A percentile compares a stretch with the other conserved stretches of the same genome.
These are phyloP conservation scores for Pionites leucogaster DNA, from an alignment of 2,113 vertebrate species.

Conservation along the genomic window DNA sequence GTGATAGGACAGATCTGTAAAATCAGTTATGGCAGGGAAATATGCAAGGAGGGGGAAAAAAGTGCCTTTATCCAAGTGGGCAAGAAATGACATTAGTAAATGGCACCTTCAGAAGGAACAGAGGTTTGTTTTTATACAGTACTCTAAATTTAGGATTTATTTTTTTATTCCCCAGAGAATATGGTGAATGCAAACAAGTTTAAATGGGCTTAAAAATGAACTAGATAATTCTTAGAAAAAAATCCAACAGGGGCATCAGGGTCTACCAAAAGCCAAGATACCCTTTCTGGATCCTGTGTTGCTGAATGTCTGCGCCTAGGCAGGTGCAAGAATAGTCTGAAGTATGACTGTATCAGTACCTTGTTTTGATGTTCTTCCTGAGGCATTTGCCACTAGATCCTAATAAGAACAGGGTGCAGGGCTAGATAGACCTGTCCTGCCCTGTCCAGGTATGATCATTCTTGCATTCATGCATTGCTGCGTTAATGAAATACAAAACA, in stretches of 20 bases:
- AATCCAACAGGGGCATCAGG: neutral
- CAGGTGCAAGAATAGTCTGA: neutral
- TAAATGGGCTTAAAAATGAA: neutral
- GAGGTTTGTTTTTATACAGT: neutral
- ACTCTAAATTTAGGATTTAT: neutral
- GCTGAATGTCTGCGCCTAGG: neutral
- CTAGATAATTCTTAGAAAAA: neutral
- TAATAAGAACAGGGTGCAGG: neutral
- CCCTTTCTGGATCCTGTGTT: neutral
- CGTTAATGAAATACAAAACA: neutral
- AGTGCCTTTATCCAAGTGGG: neutral
- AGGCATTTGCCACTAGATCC: neutral
- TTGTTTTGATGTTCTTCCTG: slow-evolving; percentile 6
- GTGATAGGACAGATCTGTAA: neutral
- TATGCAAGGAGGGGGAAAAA: no score
- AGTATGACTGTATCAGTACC: neutral
- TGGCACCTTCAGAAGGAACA: neutral
- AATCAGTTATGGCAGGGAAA: neutral
- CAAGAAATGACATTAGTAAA: neutral
- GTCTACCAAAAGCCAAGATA: neutral
- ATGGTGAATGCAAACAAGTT: neutral
- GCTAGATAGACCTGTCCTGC: neutral
- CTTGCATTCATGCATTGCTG: neutral
- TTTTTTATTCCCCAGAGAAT: neutral
- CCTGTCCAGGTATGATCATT: neutral